Percentiles rank a stretch among this genome's conserved stretches.
These are phyloP conservation scores for Tychaedon coryphoeus DNA, from an alignment of 2,113 vertebrate genomes.

Conservation along the genomic window DNA sequence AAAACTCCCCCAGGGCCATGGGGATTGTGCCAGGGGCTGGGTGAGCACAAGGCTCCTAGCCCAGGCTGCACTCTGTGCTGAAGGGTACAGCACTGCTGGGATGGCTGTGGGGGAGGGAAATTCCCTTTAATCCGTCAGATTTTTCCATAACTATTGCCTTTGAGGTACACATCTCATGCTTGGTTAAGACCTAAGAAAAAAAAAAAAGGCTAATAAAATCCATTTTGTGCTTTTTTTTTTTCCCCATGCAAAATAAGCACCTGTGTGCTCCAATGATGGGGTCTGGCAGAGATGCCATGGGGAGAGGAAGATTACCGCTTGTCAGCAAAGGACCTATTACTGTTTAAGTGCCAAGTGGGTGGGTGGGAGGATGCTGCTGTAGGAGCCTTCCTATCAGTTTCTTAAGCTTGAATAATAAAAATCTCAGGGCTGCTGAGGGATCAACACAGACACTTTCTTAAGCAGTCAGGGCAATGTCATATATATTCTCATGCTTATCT, in stretches of 20 bases:
- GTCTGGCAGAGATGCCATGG: background rate
- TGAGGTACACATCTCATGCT: background rate
- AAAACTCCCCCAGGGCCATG: fast-evolving
- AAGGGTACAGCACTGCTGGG: fast-evolving
- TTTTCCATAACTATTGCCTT: background rate
- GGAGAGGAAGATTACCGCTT: background rate
- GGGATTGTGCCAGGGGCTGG: fast-evolving
- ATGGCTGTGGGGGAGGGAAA: background rate
- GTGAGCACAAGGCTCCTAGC: background rate
- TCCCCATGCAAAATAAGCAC: background rate
- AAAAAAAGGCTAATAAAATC: background rate
- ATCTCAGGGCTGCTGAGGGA: background rate
- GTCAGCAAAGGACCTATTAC: background rate
- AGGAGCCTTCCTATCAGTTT: background rate
- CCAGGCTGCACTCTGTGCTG: background rate
- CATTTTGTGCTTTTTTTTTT: background rate
- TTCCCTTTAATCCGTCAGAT: background rate
- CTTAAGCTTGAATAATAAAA: background rate
- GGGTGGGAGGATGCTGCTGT: background rate
- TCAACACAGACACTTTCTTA: background rate
- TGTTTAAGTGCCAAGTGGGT: background rate
- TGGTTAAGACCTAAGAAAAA: background rate
- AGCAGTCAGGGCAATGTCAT: background rate
- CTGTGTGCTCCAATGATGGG: background rate
- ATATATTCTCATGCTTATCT: background rate